These are phyloP conservation scores for Chondrosia reniformis DNA, from an alignment of 37 sponge, comb jelly and placozoan genomes.

Conservation along the genomic window DNA sequence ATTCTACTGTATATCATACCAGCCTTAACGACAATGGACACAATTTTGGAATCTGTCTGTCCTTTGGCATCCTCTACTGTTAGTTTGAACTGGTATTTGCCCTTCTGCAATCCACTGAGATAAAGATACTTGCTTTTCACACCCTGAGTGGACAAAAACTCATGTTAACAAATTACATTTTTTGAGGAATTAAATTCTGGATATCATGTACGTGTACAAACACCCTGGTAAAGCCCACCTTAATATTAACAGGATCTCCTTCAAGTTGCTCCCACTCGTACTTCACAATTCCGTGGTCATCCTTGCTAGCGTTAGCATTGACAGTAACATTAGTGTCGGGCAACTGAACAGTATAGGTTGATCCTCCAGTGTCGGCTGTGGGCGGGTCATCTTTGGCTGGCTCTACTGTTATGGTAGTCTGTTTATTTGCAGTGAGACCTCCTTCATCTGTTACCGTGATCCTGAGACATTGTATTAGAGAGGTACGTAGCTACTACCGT, in stretches of 20 bases:
- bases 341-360: conserved; percentile 12
- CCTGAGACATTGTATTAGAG: conserved; percentile 16
- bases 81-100: conserved; percentile 53
- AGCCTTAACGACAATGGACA: conserved; percentile 54
- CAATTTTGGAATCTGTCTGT: conserved; percentile 35
- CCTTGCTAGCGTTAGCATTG: conserved; percentile 50
- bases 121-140: conserved; percentile 2
- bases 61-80: conserved; percentile 76
- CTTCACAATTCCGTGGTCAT: conserved; percentile 39
- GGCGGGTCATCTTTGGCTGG: conserved; percentile 68
- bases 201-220: background rate
- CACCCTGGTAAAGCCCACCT: background rate
- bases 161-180: background rate
- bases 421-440: conserved; percentile 23
- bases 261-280: conserved; percentile 40
- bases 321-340: conserved; percentile 47
- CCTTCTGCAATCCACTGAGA: conserved; percentile 28
- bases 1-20: conserved; percentile 19
- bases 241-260: background rate
- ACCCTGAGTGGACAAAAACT: conserved; percentile 12
- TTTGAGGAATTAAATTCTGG: background rate
- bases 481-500: background rate
- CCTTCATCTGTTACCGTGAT: conserved; percentile 65
- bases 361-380: conserved; percentile 48
- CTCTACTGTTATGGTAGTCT: conserved; percentile 44